Evolutionary conservation across 1,140 invertebrate species (phyloP).

Genomic region (Drosophila eugracilis): DNA sequence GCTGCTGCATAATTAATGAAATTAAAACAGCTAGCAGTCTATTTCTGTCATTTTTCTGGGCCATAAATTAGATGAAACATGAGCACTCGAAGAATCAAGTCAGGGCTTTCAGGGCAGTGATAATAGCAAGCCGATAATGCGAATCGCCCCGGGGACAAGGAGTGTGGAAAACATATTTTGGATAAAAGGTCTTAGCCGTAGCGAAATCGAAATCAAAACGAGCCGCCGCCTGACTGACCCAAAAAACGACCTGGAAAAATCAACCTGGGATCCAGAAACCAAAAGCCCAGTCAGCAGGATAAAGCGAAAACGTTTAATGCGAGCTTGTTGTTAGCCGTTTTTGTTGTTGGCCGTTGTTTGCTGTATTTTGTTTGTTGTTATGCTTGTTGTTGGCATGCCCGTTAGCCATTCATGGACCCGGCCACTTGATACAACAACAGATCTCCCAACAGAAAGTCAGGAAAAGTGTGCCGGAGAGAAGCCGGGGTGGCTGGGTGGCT

Average conservation of each 20-base stretch:
- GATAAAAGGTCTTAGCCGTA: conserved; percentile 20
- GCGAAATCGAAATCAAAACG: conserved; percentile 46
- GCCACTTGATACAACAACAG: conserved; percentile 59
- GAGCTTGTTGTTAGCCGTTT: conserved; percentile 28
- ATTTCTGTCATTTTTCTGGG: conserved; percentile 11
- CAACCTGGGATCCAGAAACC: conserved; percentile 26
- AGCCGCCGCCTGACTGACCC: conserved; percentile 23
- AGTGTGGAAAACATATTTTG: not conserved
- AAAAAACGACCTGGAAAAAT: conserved; percentile 8
- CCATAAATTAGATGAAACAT: conserved; percentile 57
- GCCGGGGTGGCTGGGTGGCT: not conserved
- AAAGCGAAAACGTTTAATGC: conserved; percentile 73
- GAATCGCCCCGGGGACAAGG: conserved; percentile 14
- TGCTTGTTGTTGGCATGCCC: conserved; percentile 19
- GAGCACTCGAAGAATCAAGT: conserved; percentile 1
- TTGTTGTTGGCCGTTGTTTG: conserved; percentile 2
- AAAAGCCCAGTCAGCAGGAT: conserved; percentile 73
- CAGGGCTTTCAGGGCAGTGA: conserved; percentile 4
- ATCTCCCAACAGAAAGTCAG: not conserved
- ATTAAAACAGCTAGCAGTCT: conserved; percentile 54
- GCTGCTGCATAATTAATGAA: conserved; percentile 72
- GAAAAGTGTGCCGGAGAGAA: conserved; percentile 4
- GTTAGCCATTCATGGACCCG: conserved; percentile 33
- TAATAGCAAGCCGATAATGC: conserved; percentile 43
- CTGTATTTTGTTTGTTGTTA: conserved; percentile 25